Conservation (phyloP, 2,113 vertebrate species). For the Vulpes vulpes region DNA sequence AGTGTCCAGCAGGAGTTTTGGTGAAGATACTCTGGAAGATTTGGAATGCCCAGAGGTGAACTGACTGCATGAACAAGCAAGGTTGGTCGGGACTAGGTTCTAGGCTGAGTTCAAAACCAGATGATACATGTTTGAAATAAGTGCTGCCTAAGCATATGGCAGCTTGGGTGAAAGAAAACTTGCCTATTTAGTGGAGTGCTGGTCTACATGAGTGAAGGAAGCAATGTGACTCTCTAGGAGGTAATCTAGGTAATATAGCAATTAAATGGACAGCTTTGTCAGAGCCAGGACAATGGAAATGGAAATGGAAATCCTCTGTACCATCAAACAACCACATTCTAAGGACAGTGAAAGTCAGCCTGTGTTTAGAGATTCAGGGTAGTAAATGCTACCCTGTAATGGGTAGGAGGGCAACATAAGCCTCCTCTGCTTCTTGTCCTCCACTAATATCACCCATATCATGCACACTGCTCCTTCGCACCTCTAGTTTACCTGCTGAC, state of each 20-base stretch:
- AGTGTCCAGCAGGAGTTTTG: no score
- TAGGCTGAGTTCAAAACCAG: not conserved
- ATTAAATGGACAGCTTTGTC: not conserved
- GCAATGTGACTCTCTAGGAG: not conserved
- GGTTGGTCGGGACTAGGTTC: not conserved
- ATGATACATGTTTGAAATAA: no score
- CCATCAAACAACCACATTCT: not conserved
- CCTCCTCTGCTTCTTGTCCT: not conserved
- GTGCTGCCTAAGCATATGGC: not conserved
- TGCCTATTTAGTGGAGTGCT: not conserved
- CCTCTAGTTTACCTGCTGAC: not conserved
- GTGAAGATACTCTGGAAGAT: not conserved
- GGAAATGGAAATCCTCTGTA: no score
- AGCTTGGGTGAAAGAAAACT: not conserved
- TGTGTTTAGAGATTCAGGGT: not conserved
- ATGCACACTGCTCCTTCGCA: not conserved
- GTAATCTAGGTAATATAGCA: not conserved
- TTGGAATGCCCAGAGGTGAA: not conserved
- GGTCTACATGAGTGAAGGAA: not conserved
- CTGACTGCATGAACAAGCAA: not conserved
- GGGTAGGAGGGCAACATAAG: no score
- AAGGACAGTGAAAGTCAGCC: not conserved
- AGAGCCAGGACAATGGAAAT: no score
- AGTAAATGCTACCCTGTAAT: fast-evolving
- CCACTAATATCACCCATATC: fast-evolving